A percentile compares a stretch with the other conserved stretches of the same genome.
Conservation (phyloP, 1,140 invertebrate species). For the Sarcophaga bullata region DNA sequence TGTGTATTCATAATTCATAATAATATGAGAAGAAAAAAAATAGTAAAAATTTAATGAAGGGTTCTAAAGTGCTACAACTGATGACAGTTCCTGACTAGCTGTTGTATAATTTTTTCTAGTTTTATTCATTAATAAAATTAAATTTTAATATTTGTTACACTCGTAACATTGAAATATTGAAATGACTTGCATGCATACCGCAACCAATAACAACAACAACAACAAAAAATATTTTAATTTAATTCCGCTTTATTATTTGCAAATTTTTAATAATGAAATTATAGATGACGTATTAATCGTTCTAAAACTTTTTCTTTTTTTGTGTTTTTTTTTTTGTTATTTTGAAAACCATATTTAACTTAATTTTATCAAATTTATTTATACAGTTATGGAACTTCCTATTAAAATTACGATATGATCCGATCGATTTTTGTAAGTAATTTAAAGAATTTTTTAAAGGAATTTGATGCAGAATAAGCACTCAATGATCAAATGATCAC, state of each 20-base stretch:
- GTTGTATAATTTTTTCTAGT: not conserved
- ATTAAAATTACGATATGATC: too few relatives aligned
- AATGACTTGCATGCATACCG: not conserved
- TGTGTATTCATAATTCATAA: too few relatives aligned
- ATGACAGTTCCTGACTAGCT: not conserved
- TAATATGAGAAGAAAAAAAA: not conserved
- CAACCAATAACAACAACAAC: too few relatives aligned
- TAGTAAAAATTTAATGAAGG: not conserved
- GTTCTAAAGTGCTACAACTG: constrained; percentile 15
- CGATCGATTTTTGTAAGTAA: too few relatives aligned
- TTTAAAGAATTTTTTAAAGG: too few relatives aligned
- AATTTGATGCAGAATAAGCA: too few relatives aligned
- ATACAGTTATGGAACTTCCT: too few relatives aligned
- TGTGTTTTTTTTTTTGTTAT: not conserved
- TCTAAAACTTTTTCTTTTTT: not conserved
- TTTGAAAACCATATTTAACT: not conserved
- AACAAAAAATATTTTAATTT: not conserved
- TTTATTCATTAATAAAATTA: not conserved
- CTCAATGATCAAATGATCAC: too few relatives aligned
- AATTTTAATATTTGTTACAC: not conserved
- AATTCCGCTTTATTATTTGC: constrained; percentile 19
- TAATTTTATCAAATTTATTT: too few relatives aligned
- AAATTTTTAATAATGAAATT: not conserved
- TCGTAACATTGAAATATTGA: not conserved
- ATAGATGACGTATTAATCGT: not conserved